Evolutionary conservation across 2,888 invertebrate genomes (phyloP).

Genomic region (Nemoura dubitans): DNA sequence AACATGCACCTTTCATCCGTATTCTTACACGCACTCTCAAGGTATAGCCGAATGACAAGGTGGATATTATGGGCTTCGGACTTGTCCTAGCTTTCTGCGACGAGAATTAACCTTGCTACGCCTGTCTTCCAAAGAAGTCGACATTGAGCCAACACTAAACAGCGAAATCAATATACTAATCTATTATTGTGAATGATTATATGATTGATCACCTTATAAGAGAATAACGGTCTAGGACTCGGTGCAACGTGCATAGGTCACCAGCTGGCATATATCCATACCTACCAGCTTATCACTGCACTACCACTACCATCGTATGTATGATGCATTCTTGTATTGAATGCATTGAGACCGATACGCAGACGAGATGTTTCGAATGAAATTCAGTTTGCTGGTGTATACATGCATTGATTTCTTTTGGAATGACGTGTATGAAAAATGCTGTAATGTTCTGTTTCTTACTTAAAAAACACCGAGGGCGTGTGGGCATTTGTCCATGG

Average conservation of each 20-base stretch:
- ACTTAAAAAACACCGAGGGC: no score
- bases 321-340: no score
- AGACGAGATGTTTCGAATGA: no score
- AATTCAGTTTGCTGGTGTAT: no score
- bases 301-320: no score
- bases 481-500: no score
- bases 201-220: conserved; percentile 25
- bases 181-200: background rate
- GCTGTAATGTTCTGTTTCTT: no score
- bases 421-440: no score
- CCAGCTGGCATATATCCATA: background rate
- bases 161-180: conserved; percentile 13
- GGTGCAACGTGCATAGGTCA: conserved; percentile 3
- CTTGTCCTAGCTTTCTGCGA: background rate
- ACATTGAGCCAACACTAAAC: conserved; percentile 22
- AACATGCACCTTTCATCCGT: conserved; percentile 1
- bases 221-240: conserved; percentile 18
- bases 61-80: background rate
- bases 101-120: conserved; percentile 34
- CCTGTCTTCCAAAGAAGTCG: conserved; percentile 30
- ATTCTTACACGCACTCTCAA: conserved; percentile 12
- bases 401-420: no score
- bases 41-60: conserved; percentile 16
- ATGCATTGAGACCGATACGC: no score
- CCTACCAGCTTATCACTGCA: no score